phyloP scores from a whole-genome alignment of 2,797 vertebrate species.

The Galagoides demidoff region DNA sequence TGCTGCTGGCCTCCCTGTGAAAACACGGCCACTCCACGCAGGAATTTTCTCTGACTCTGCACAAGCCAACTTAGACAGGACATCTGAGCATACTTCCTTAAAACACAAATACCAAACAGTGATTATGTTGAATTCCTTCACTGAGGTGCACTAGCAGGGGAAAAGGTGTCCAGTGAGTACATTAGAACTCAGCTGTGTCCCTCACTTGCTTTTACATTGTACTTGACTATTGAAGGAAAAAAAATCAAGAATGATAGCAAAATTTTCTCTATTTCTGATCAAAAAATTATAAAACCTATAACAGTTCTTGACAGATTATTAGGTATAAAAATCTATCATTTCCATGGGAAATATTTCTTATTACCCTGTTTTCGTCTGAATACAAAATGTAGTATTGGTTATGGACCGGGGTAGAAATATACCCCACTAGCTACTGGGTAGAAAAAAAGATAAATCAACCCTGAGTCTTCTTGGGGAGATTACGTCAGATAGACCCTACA shows the following conservation, averaged over 20 bases:
- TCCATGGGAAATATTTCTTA: neutral
- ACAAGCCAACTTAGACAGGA: neutral
- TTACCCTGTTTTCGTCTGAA: neutral
- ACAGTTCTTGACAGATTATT: neutral
- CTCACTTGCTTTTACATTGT: neutral
- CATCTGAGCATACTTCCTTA: constrained; percentile 2
- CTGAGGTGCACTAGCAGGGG: neutral
- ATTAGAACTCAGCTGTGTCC: neutral
- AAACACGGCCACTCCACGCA: neutral
- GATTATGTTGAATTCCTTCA: accelerated
- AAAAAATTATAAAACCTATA: neutral
- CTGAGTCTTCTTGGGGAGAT: accelerated
- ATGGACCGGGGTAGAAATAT: accelerated
- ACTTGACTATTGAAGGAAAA: neutral
- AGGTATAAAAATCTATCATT: neutral
- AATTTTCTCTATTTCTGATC: neutral
- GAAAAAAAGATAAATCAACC: too few relatives aligned
- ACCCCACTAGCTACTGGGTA: neutral
- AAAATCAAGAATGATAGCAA: neutral
- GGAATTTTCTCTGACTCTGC: neutral
- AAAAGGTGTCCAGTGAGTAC: neutral
- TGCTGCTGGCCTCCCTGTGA: constrained; percentile 48
- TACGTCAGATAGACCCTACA: accelerated
- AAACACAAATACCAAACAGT: neutral
- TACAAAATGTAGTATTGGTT: neutral